Conservation (phyloP, 2,888 invertebrate species). For the Drosophila putrida region DNA sequence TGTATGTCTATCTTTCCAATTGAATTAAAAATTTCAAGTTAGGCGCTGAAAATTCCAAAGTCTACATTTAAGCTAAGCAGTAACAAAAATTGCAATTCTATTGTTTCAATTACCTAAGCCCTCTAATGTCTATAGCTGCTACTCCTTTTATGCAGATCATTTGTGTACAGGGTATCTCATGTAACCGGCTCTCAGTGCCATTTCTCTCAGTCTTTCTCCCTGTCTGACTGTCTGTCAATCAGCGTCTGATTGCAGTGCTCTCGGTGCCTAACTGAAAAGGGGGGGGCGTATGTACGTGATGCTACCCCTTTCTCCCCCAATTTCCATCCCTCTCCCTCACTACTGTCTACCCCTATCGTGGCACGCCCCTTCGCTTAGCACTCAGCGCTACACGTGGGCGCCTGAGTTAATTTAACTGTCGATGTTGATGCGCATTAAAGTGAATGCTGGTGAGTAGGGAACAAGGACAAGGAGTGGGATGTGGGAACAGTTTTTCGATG, state of each 20-base stretch:
- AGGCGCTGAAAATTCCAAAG: too few species aligned
- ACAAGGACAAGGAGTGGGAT: neutral
- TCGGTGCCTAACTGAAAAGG: conserved; percentile 30
- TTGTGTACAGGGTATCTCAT: conserved; percentile 1
- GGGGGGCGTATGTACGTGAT: conserved; percentile 29
- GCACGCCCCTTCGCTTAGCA: conserved; percentile 36
- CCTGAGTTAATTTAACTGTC: conserved; percentile 66
- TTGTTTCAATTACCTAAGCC: too few species aligned
- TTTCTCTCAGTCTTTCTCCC: conserved; percentile 15
- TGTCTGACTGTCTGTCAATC: conserved; percentile 46
- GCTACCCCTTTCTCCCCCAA: neutral
- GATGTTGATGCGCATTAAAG: conserved; percentile 64
- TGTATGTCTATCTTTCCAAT: too few species aligned
- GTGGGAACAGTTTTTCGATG: neutral
- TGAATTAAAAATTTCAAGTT: too few species aligned
- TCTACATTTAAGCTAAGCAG: too few species aligned
- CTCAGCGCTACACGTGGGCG: conserved; percentile 36
- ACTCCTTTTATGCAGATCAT: neutral
- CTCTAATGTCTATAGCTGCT: neutral
- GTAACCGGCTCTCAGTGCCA: neutral
- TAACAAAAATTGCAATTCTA: too few species aligned
- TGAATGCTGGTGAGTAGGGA: conserved; percentile 27
- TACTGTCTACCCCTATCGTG: neutral
- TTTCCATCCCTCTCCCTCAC: too few species aligned
- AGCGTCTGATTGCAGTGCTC: conserved; percentile 44